These are phyloP conservation scores for Rhimphoctona megacephalus DNA, from an alignment of 2,888 invertebrate species.

Conservation along the genomic window DNA sequence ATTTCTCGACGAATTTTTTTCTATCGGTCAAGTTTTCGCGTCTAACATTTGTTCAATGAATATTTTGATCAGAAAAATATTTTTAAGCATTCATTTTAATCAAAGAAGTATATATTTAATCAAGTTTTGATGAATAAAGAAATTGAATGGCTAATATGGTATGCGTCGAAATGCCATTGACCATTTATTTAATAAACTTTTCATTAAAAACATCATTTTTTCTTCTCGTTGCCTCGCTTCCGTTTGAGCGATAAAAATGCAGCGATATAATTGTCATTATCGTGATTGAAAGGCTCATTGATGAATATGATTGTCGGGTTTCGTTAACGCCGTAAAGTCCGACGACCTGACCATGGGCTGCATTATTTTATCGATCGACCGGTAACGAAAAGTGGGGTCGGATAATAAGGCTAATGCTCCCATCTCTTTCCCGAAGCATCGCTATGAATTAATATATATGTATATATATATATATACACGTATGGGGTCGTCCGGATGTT, in stretches of 20 bases:
- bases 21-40: background rate
- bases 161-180: no score
- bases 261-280: background rate
- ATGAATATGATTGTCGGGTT: background rate
- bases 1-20: constrained; percentile 8
- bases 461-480: background rate
- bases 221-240: background rate
- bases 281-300: background rate
- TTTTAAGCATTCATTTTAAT: background rate
- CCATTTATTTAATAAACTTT: background rate
- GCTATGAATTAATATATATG: constrained; percentile 18
- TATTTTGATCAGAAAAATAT: background rate
- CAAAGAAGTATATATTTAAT: background rate
- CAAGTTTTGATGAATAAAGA: background rate
- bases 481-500: constrained; percentile 47
- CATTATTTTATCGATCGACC: constrained; percentile 75
- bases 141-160: no score
- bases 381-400: constrained; percentile 75
- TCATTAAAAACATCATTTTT: background rate
- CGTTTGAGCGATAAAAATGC: background rate
- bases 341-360: constrained; percentile 69
- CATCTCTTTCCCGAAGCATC: constrained; percentile 40
- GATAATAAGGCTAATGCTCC: constrained; percentile 78
- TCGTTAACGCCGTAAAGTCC: constrained; percentile 44
- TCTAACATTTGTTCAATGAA: background rate